These are phyloP conservation scores for Serrognathus titanus DNA, from an alignment of 2,888 invertebrate species.

Conservation along the genomic window DNA sequence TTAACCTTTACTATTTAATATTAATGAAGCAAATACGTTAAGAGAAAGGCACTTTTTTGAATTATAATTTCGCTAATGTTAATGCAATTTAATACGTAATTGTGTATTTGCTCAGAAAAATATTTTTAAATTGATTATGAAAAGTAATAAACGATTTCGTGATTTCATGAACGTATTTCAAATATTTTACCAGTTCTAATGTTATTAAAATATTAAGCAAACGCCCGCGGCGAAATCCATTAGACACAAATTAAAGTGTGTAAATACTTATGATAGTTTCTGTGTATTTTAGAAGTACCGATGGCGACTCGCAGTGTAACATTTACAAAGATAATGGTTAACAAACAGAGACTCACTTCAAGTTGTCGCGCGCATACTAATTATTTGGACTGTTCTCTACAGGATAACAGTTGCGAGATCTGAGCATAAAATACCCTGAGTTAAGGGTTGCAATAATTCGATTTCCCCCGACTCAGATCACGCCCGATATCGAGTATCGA, in stretches of 20 bases:
- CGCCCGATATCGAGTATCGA: conserved; percentile 4
- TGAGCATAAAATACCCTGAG: too few relatives aligned
- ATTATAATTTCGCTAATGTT: too few relatives aligned
- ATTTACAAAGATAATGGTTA: conserved; percentile 43
- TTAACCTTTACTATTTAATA: too few relatives aligned
- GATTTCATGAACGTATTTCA: too few relatives aligned
- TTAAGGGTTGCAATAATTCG: background rate
- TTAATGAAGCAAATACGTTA: too few relatives aligned
- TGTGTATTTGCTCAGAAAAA: too few relatives aligned
- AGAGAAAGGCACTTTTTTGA: too few relatives aligned
- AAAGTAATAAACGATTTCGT: too few relatives aligned
- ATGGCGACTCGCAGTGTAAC: conserved; percentile 30
- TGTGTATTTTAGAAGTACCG: conserved; percentile 10
- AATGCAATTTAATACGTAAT: too few relatives aligned
- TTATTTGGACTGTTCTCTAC: conserved; percentile 6
- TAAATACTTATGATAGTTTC: conserved; percentile 18
- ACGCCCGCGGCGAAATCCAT: conserved; percentile 16
- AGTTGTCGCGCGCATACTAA: conserved; percentile 10
- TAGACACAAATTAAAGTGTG: conserved; percentile 16
- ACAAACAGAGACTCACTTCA: conserved; percentile 34
- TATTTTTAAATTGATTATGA: too few relatives aligned
- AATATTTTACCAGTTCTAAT: too few relatives aligned
- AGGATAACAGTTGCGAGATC: background rate
- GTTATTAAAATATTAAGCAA: conserved; percentile 10
- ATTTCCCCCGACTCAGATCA: conserved; percentile 1